A percentile compares a stretch with the other conserved stretches of the same genome.
Conservation (phyloP, 1,140 invertebrate species). For the Trichoplusia ni region DNA sequence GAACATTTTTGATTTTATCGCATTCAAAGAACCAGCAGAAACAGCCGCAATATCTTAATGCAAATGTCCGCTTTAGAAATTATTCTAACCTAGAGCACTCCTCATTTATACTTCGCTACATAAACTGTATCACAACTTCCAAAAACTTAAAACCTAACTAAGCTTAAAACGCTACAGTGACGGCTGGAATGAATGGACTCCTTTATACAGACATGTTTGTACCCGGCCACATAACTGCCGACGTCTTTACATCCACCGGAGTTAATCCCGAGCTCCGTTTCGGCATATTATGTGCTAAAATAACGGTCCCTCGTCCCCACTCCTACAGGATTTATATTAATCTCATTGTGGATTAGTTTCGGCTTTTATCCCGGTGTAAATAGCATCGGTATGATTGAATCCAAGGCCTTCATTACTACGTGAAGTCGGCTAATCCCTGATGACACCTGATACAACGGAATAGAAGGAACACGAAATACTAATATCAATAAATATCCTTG, state of each 20-base stretch:
- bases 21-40: too few species aligned
- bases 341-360: constrained; percentile 12
- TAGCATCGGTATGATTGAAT: not conserved
- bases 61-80: too few species aligned
- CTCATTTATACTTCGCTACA: too few species aligned
- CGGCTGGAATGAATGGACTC: too few species aligned
- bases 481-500: constrained; percentile 11
- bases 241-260: not conserved
- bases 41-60: too few species aligned
- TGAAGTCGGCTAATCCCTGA: not conserved
- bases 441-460: constrained; percentile 7
- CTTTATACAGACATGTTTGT: too few species aligned
- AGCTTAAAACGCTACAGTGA: too few species aligned
- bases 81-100: too few species aligned
- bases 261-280: not conserved
- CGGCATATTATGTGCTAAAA: constrained; percentile 10
- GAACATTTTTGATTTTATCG: too few species aligned
- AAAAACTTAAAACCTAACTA: too few species aligned
- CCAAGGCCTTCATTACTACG: not conserved
- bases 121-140: too few species aligned
- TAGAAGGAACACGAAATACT: constrained; percentile 6
- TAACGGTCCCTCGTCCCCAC: constrained; percentile 1
- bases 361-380: not conserved
- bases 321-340: constrained; percentile 16
- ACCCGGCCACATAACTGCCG: constrained; percentile 1